These are phyloP conservation scores for Ophthalmolycus amberensis DNA, from an alignment of 2,113 vertebrate genomes.

Conservation along the genomic window DNA sequence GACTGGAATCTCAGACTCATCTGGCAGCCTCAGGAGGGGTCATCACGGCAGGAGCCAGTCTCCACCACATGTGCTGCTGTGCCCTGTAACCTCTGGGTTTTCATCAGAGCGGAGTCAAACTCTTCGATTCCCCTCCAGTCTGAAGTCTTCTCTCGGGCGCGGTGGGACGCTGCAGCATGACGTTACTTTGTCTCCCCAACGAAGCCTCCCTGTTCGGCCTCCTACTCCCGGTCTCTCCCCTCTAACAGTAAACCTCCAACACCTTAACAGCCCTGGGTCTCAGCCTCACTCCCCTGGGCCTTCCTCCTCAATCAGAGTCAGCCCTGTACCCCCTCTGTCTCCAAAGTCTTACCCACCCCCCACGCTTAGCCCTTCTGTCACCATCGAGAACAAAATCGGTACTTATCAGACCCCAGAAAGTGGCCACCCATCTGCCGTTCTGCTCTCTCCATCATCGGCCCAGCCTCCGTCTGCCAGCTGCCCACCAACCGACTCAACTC, in stretches of 20 bases:
- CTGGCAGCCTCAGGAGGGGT: slow-evolving; percentile 37
- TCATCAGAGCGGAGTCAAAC: slow-evolving; percentile 32
- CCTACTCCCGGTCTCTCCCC: slow-evolving; percentile 77
- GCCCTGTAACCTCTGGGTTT: slow-evolving; percentile 37
- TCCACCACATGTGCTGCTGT: slow-evolving; percentile 50
- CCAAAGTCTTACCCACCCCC: slow-evolving; percentile 56
- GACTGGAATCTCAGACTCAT: slow-evolving; percentile 14
- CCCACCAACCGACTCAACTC: slow-evolving; percentile 63
- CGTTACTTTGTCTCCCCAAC: slow-evolving; percentile 35
- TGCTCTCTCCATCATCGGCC: slow-evolving; percentile 17
- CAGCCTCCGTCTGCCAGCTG: slow-evolving; percentile 60
- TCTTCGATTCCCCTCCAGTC: slow-evolving; percentile 19
- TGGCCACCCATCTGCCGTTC: slow-evolving; percentile 54
- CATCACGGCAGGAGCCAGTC: slow-evolving; percentile 39
- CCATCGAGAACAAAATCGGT: slow-evolving; percentile 47
- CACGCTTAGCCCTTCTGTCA: slow-evolving; percentile 67
- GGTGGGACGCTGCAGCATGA: neutral
- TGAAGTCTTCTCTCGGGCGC: slow-evolving; percentile 34
- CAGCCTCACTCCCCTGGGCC: slow-evolving; percentile 58
- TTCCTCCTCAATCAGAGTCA: slow-evolving; percentile 50
- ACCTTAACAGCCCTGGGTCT: slow-evolving; percentile 55
- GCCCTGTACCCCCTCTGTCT: slow-evolving; percentile 39
- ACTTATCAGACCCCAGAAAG: slow-evolving; percentile 52
- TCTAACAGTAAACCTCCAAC: slow-evolving; percentile 69
- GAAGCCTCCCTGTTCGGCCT: slow-evolving; percentile 63